These are phyloP conservation scores for Neotoma lepida DNA, from an alignment of 2,113 vertebrate species.

Conservation along the genomic window DNA sequence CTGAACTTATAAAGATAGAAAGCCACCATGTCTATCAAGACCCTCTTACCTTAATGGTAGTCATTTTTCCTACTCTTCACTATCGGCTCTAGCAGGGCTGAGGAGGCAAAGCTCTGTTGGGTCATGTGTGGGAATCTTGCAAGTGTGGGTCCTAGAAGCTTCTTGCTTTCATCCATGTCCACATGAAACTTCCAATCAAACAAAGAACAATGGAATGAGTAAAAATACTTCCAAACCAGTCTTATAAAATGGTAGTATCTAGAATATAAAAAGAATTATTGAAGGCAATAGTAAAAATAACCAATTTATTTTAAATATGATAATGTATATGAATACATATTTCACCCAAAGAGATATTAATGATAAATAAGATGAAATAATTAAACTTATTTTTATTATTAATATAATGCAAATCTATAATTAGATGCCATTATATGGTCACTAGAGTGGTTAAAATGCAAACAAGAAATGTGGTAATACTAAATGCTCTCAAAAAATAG, in stretches of 20 bases:
- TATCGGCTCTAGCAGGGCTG: neutral
- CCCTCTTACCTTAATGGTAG: neutral
- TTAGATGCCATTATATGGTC: neutral
- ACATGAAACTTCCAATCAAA: slow-evolving; percentile 6
- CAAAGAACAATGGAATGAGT: neutral
- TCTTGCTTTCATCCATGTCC: neutral
- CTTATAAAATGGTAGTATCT: neutral
- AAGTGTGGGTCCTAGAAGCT: neutral
- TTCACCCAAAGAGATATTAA: neutral
- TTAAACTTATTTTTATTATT: neutral
- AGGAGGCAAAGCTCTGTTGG: neutral
- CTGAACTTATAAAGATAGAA: neutral
- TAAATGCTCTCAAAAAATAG: neutral
- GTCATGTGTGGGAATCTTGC: neutral
- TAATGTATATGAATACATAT: neutral
- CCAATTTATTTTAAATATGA: neutral
- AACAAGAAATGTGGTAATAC: neutral
- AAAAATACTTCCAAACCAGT: slow-evolving; percentile 20
- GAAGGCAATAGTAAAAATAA: neutral
- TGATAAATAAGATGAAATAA: neutral
- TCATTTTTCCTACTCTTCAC: neutral
- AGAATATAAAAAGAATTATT: neutral
- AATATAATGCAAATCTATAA: neutral
- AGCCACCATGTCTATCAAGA: neutral
- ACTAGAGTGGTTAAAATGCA: slow-evolving; percentile 6